Evolutionary conservation across 2,888 invertebrate genomes (phyloP).

Genomic region (Leptinotarsa haldemani): DNA sequence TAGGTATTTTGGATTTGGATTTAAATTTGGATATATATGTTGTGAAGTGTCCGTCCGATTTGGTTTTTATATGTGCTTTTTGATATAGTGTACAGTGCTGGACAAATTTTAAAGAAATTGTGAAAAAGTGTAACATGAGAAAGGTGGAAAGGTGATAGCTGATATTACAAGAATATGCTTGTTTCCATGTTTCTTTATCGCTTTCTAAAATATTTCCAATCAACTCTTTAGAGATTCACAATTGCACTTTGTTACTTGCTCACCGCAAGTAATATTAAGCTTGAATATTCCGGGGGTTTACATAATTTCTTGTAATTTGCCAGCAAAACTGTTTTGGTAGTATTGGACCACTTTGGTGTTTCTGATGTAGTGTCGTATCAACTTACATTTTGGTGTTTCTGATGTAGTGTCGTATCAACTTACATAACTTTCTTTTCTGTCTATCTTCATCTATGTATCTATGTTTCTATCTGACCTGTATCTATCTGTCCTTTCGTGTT

Average conservation of each 20-base stretch:
- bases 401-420: background rate
- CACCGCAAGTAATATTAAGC: background rate
- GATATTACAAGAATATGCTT: background rate
- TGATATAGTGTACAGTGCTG: constrained; percentile 37
- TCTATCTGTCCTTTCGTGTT: background rate
- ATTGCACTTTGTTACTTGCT: background rate
- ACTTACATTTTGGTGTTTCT: constrained; percentile 1
- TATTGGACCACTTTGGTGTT: background rate
- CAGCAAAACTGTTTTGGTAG: background rate
- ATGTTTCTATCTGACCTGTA: background rate
- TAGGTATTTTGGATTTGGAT: constrained; percentile 53
- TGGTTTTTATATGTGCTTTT: constrained; percentile 49
- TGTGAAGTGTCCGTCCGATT: constrained; percentile 47
- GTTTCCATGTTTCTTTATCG: too few relatives aligned
- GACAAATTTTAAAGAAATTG: constrained; percentile 30
- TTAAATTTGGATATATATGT: constrained; percentile 36
- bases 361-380: background rate
- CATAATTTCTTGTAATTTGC: background rate
- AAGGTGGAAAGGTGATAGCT: constrained; percentile 3
- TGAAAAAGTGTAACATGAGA: background rate
- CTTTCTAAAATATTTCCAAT: too few relatives aligned
- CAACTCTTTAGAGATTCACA: background rate
- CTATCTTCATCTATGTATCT: background rate
- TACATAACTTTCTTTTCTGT: too few relatives aligned
- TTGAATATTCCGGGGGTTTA: background rate